Base-by-base conservation (phyloP, 1,140 invertebrate genomes). In the Oreohelix idahoensis region DNA sequence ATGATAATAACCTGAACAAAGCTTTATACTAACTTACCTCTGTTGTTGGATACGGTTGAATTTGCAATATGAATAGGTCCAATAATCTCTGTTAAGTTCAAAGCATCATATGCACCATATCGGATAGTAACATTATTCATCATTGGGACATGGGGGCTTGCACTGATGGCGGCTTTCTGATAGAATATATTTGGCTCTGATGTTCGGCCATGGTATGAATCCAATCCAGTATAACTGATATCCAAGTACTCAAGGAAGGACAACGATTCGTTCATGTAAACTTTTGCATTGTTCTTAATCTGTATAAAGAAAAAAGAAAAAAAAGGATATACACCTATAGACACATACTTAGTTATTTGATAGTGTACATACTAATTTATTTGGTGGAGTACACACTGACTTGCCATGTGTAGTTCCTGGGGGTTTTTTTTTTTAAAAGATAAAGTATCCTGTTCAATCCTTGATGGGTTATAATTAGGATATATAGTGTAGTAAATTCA, bases 41-140 rank as follows among this genome's bases (percentile, higher is more conserved):
- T 95, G 93, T 98, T 98, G 88, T 95, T 95, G 84, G 95, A 94
- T 73, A 98, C 93, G 0, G 95, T 96, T 79, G 96, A 96, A 90
- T 97, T 96, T 76, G 95, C 94, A 73, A 99, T 95, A 58, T 94
- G 93, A 84, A 98, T 94, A 20, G 96, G 95, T n/a, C 96, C 95
- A 82, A 95, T 94, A 1, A 98, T 96, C 81, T 95, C 94, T 0
- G 97, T 97, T 74, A 98, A 94, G 91, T 98, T 98, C 76, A 99
- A 95, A 1, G 96, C 98, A 89, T 97, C 98, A 90, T 96, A 98
- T 5, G 97, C 97, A 23, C 96, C 97, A 90, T 96, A 94, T 20
- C 95, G 93, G 85, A 99, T 94, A 81, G 95, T 95, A 78, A 98
- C 94, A 84, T 96, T 94, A 87, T 95, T 94, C 94, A 99, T 95